These are phyloP conservation scores for Nerophis lumbriciformis DNA, from an alignment of 2,113 vertebrate species.

Conservation along the genomic window DNA sequence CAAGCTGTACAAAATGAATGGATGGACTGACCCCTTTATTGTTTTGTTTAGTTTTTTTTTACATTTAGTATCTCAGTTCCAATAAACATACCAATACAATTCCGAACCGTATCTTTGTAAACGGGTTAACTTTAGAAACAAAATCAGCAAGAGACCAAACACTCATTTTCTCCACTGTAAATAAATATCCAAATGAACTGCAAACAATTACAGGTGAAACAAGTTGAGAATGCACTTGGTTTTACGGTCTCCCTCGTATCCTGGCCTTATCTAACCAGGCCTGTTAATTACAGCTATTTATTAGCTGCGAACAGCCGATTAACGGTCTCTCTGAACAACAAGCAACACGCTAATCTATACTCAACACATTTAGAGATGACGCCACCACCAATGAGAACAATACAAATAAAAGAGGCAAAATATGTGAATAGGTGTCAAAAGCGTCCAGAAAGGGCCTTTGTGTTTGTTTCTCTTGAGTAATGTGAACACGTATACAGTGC, in stretches of 20 bases:
- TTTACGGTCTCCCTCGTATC: constrained; percentile 13
- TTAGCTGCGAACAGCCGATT: constrained; percentile 50
- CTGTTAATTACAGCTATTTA: constrained; percentile 63
- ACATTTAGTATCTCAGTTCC: no score
- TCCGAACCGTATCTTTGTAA: background rate
- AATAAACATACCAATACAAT: no score
- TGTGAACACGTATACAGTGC: background rate
- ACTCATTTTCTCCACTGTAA: background rate
- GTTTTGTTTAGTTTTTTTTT: no score
- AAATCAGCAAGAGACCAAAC: background rate
- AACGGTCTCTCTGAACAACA: constrained; percentile 56
- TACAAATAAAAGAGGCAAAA: constrained; percentile 16
- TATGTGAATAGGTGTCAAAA: constrained; percentile 39
- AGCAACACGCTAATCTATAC: constrained; percentile 51
- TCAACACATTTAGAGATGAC: constrained; percentile 45
- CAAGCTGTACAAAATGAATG: no score
- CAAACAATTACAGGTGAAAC: constrained; percentile 25
- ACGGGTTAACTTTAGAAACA: background rate
- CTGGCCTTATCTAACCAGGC: constrained; percentile 34
- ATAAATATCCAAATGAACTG: background rate
- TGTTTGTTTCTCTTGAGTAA: constrained; percentile 26
- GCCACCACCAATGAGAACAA: constrained; percentile 51
- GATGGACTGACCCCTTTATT: no score
- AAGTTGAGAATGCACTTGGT: constrained; percentile 6
- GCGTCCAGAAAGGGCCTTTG: constrained; percentile 44